Base-by-base conservation (phyloP, 2,888 invertebrate genomes). In the Trimorus sp. region DNA sequence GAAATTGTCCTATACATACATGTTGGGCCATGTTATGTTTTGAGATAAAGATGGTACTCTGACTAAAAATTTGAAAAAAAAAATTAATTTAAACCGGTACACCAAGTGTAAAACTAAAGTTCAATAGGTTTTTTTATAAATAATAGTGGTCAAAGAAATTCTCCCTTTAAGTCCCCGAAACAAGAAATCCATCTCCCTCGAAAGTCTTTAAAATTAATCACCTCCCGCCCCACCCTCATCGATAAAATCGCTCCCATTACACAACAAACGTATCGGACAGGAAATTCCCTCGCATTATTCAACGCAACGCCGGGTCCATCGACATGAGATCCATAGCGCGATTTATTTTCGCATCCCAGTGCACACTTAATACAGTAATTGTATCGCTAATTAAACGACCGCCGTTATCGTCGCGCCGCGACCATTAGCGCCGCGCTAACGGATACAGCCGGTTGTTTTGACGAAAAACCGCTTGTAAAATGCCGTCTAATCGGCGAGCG, bases 381-480 rank as follows among this genome's bases (percentile, higher is more conserved):
- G 54, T 62, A 68, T 38, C 37, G 7, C 45, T 69, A 74, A 79
- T 79, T 73, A 74, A 79, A 74, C 48, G 56, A 48, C 37, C 36
- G 58, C 69, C 63, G 53, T 59, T 69, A 69, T 74, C 69, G 37
- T 48, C 26, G 45, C 38, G 53, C 7, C 36, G 16, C n/a, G 9
- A 63, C 68, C 63, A 59, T 49, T 60, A 56, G 38, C 36, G 42
- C 14, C 48, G 9, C 38, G 63, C 63, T 70, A 60, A 70, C 70
- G 16, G 58, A 63, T 70, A 63, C 79, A n/a, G 68, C 38, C 14
- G 58, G 15, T 69, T 69, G 56, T 48, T 70, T 70, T 48, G 65
- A 36, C 69, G 59, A 56, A 63, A 75, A 74, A 59, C 38, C 48
- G 26, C 58, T 70, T 56, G 60, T 66, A 53, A 76, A 59, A 65